Conservation (phyloP, 2,113 vertebrate genomes). For the Amblyornis subalaris region DNA sequence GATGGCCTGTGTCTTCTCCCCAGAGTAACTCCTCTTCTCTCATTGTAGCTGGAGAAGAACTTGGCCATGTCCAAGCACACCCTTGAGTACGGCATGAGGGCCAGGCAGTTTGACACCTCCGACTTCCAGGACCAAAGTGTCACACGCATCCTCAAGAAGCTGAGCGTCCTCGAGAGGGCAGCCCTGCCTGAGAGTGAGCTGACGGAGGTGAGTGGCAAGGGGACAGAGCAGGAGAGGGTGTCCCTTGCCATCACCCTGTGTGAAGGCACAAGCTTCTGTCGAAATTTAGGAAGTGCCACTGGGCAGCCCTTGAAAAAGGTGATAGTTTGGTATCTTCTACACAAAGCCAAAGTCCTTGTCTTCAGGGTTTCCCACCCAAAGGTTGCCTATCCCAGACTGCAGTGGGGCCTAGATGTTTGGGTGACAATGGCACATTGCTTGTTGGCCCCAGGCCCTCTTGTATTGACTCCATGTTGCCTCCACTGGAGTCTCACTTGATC, state of each 20-base stretch:
- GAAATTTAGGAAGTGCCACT: background rate
- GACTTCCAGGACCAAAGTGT: slow-evolving; percentile 83
- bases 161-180: slow-evolving; percentile 87
- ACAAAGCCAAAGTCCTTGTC: background rate
- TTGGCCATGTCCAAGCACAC: slow-evolving; percentile 85
- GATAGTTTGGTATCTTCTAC: background rate
- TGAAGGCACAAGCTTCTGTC: background rate
- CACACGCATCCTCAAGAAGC: slow-evolving; percentile 84
- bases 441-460: background rate
- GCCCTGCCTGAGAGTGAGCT: slow-evolving; percentile 76
- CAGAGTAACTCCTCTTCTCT: background rate
- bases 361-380: background rate
- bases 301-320: background rate
- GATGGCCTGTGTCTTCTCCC: background rate
- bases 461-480: background rate
- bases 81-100: slow-evolving; percentile 75
- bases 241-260: background rate
- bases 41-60: slow-evolving; percentile 82
- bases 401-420: background rate
- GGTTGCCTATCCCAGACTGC: background rate
- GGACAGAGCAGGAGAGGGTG: background rate
- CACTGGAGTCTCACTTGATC: background rate
- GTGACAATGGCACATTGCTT: background rate
- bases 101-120: slow-evolving; percentile 81
- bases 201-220: slow-evolving; percentile 78